Evolutionary conservation across 2,797 vertebrate species (phyloP).

Genomic region (Salarias fasciatus): DNA sequence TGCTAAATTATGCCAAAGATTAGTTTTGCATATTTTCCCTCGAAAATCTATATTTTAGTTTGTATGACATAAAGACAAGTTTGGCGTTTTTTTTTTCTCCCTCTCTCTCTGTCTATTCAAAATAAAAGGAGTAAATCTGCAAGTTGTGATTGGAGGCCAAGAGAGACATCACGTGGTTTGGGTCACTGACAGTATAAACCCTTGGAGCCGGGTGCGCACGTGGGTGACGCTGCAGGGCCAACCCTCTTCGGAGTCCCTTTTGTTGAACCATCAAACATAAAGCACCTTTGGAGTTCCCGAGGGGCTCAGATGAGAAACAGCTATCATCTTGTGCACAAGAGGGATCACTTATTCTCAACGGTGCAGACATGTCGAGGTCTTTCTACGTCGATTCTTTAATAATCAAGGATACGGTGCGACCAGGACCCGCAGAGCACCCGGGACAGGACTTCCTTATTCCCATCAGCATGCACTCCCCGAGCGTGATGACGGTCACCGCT

Average conservation of each 20-base stretch:
- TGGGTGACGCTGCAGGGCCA: constrained; percentile 94
- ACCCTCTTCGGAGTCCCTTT: constrained; percentile 97
- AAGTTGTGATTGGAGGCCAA: constrained; percentile 85
- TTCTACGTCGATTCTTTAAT: constrained; percentile 99
- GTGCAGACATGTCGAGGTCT: constrained; percentile 91
- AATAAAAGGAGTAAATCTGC: constrained; percentile 67
- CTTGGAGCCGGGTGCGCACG: constrained; percentile 87
- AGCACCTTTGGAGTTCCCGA: constrained; percentile 90
- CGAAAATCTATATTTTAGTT: no score
- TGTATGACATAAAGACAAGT: no score
- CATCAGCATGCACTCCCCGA: constrained; percentile 91
- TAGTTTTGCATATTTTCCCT: no score
- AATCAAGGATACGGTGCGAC: constrained; percentile 93
- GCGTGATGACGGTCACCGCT: constrained; percentile 90
- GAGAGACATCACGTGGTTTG: constrained; percentile 90
- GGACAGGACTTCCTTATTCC: constrained; percentile 94
- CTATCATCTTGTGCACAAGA: constrained; percentile 57
- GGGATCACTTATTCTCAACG: constrained; percentile 42
- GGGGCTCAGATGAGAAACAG: constrained; percentile 83
- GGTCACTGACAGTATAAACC: constrained; percentile 87
- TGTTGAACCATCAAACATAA: constrained; percentile 94
- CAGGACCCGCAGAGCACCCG: constrained; percentile 84
- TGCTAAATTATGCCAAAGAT: no score
- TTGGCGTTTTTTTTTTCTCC: no score
- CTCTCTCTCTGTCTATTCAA: no score